Base-by-base conservation (phyloP, 37 sponge, comb jelly and placozoan species). In the Theonella swinhoei region DNA sequence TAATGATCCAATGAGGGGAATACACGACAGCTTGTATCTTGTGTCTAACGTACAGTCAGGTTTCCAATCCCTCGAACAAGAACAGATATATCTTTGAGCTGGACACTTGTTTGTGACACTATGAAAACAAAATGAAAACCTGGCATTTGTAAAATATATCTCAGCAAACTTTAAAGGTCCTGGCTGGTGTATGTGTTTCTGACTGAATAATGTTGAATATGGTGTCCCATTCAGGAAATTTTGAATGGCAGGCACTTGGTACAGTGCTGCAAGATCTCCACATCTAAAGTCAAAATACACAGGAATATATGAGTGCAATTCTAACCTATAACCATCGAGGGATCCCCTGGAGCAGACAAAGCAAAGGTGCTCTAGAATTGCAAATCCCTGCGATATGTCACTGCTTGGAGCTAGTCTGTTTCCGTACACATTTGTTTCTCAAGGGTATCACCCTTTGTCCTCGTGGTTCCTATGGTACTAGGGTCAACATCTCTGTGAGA, bases 361-460 rank as follows among this genome's bases (percentile, higher is more conserved):
- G 33, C 64, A 42, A 23, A 88, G 42, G 26, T 39, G 25, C 25
- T 73, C 58, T 8, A 76, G 36, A 20, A 42, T 60, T 26, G 77
- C 40, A 58, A 88, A 82, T 26, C 24, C 69, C 22, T 22, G 42
- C n/a, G 75, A 69, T 2, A 88, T 88, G 72, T 88, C 88, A 34
- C 72, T 31, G 63, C 88, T 88, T 29, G 88, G 83, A 24, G 83
- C 77, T 24, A 62, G 77, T 33, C 72, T 69, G 70, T 88, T 81
- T 39, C 83, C 72, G 54, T 82, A 69, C 19, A 88, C 36, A 38
- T 88, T 88, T 37, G 61, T 62, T 23, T 35, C 61, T 29, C 83
- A n/a, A n/a, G n/a, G n/a, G n/a, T n/a, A n/a, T n/a, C n/a, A n/a
- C n/a, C n/a, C n/a, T n/a, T n/a, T n/a, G n/a, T n/a, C n/a, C n/a